phyloP scores from a whole-genome alignment of 2,888 invertebrate species.

The Hydrotaea cyrtoneurina region DNA sequence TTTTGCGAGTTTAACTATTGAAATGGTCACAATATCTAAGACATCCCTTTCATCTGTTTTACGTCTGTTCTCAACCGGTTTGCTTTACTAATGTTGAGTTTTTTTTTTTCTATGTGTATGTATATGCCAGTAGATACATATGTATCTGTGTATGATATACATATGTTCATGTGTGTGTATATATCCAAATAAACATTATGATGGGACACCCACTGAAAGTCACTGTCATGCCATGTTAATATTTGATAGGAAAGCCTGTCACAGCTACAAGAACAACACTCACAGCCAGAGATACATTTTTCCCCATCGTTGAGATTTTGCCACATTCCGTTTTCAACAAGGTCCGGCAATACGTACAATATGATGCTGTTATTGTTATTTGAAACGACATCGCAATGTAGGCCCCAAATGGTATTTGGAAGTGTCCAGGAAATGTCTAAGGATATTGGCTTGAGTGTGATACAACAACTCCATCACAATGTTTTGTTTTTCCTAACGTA shows the following conservation, averaged over 20 bases:
- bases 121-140: too few species aligned
- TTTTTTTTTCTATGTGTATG: too few species aligned
- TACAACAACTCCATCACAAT: conserved; percentile 47
- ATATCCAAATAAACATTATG: background rate
- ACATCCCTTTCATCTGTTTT: too few species aligned
- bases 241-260: background rate
- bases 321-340: background rate
- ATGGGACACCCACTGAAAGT: conserved; percentile 8
- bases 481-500: background rate
- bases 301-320: background rate
- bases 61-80: too few species aligned
- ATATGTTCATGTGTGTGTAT: background rate
- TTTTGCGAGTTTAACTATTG: too few species aligned
- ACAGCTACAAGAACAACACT: background rate
- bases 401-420: conserved; percentile 7
- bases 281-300: background rate
- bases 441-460: conserved; percentile 54
- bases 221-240: background rate
- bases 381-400: too few species aligned
- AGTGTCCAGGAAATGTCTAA: conserved; percentile 43
- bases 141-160: too few species aligned
- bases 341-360: background rate
- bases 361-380: background rate
- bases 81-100: too few species aligned
- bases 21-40: too few species aligned